Evolutionary conservation across 2,113 vertebrate genomes (phyloP).

Genomic region (Delphinus delphis): DNA sequence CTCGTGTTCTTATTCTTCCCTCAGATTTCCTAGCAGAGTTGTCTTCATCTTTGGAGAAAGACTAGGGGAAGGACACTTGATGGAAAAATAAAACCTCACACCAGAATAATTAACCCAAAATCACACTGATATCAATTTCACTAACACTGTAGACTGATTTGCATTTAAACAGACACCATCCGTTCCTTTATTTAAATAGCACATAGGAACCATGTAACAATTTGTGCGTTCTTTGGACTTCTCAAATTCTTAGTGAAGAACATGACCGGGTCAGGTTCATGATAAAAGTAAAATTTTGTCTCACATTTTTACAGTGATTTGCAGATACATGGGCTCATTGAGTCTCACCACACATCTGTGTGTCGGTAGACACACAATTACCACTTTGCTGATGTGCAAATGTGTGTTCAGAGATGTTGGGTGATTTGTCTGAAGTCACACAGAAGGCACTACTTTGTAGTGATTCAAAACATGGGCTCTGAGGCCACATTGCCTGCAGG

Average conservation of each 20-base stretch:
- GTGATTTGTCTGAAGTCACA: not conserved
- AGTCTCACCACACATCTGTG: not conserved
- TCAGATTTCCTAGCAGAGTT: not conserved
- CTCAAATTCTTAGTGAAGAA: not conserved
- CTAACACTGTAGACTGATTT: slow-evolving; percentile 48
- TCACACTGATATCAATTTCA: not conserved
- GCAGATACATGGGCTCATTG: not conserved
- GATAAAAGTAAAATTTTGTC: not conserved
- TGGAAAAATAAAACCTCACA: slow-evolving; percentile 50
- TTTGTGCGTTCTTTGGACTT: not conserved
- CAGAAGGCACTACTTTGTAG: not conserved
- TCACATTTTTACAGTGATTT: not conserved
- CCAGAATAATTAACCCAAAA: slow-evolving; percentile 49
- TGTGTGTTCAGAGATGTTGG: not conserved
- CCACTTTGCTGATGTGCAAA: not conserved
- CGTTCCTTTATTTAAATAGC: slow-evolving; percentile 41
- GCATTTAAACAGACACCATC: slow-evolving; percentile 60
- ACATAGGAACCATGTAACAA: not conserved
- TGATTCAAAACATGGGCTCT: not conserved
- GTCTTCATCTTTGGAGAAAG: slow-evolving; percentile 20
- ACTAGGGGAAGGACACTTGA: not conserved
- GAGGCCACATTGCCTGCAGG: not conserved
- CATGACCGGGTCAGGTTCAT: not conserved
- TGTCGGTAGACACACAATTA: not conserved
- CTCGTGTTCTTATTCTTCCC: not conserved